Evolutionary conservation across 2,113 vertebrate species (phyloP), one percentile per base, ranked within the genome.

Genomic region (Anarhynchus alexandrinus): DNA sequence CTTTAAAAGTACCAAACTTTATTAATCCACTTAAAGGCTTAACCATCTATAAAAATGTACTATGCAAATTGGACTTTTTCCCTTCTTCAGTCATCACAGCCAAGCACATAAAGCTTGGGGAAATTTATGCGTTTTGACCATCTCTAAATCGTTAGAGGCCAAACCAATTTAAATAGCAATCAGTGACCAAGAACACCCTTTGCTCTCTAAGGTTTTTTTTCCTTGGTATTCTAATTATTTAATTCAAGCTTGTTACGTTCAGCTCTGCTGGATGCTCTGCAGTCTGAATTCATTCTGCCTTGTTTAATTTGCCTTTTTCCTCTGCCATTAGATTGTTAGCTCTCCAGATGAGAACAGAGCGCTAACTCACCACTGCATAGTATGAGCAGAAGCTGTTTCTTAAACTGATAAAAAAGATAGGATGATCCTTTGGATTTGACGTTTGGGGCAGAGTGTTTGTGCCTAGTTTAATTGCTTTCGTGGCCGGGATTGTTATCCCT

Each of bases 111-210:
- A 89, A 95, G 40, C 86, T 94, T 3, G 9, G 59, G 78, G 36
- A 94, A 96, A 97, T 96, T 91, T 93, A 95, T 91, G 84, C 78
- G 77, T 96, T 94, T 93, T 88, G 89, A 80, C 94, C 86, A 88
- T 94, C 93, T 90, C 78, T 95, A 94, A 96, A 91, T 94, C 0
- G 1, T 93, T 95, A 93, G 95, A 97, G 94, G 94, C 87, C 89
- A 95, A 96, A 96, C 84, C 91, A 97, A 95, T 96, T 96, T 96
- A 95, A 96, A 97, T 74, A 95, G 89, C 90, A 95, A 93, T 97
- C 96, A 96, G 74, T 97, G 95, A 96, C 94, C 96, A 97, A 91
- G 95, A 96, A 91, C 87, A 97, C 81, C 77, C 93, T 97, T 97
- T 97, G 87, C 87, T 93, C 93, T 96, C 84, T 91, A 85, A 95